Base-by-base conservation (phyloP, 2,888 invertebrate genomes). In the Pachydiplax longipennis region DNA sequence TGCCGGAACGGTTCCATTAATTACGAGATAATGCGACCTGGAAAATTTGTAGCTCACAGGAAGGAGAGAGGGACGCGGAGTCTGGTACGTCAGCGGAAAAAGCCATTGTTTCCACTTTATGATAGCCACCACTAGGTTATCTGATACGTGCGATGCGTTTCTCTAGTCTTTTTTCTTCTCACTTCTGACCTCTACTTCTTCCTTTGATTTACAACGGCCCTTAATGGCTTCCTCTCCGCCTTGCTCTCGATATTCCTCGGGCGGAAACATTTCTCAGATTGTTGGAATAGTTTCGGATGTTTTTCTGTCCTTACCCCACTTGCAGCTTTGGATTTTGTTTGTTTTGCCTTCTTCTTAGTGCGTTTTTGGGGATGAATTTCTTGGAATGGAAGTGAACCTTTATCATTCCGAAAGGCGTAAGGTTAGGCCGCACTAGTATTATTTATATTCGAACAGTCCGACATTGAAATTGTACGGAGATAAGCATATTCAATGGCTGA, bases 51-150 rank as follows among this genome's bases (percentile, higher is more conserved):
- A 25, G 65, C 65, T 6, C 65, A 65, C 65, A n/a, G 25, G 61
- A n/a, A 44, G 44, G 44, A 44, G 61, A 44, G 61, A 61, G 61
- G 61, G n/a, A 61, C 61, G 73, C 25, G 31, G 25, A 73, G 73
- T 65, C 65, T 22, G 73, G 73, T 31, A 31, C 73, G 65, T 65
- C 65, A 65, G 65, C 22, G 65, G 61, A 61, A 61, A 61, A 61
- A 65, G 73, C 73, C 73, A 73, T 73, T 73, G 73, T 73, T 73
- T 73, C 73, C 73, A 73, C 73, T 73, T 73, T 73, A 73, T 73
- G 25, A 73, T 73, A 73, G 65, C 65, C n/a, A n/a, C 65, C 8
- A 65, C 25, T 25, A 12, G 73, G 73, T 73, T 73, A 73, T 73
- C 73, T 73, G 73, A 73, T 73, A 73, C 31, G 73, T 31, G 73